Base-by-base conservation (phyloP, 2,797 vertebrate species). In the Peromyscus aztecus region DNA sequence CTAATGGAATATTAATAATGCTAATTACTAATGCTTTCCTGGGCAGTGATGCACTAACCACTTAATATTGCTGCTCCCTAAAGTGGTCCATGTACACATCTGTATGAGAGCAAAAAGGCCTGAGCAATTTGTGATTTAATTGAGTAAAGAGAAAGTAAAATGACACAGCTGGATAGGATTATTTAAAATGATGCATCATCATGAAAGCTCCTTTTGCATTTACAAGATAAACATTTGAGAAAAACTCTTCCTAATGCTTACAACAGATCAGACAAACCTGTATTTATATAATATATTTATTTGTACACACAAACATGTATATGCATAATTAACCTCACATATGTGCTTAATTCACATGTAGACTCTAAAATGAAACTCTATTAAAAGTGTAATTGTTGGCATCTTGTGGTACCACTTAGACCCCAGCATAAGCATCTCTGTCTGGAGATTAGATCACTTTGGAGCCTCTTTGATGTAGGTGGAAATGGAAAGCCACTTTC, bases 1-100 rank as follows among this genome's bases (percentile, higher is more conserved):
- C 46, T 95, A 91, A 87, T 94, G 61, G 90, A 96, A 84, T 96
- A 88, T 85, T 94, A 85, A 91, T 71, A 89, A 75, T 90, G 91
- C 37, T 78, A 78, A 94, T 94, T 95, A 92, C 61, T 75, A 89
- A 91, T 73, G 69, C 43, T 94, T 81, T 84, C 55, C 37, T 87
- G 67, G 84, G 14, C 29, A 37, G 31, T n/a, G 63, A 27, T 77
- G 92, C 78, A 67, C n/a, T 88, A 75, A 46, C 29, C 34, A 27
- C 82, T 97, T 46, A 57, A 34, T 63, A 24, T 21, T 94, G 31
- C 21, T 87, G 2, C 83, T 96, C 46, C 40, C 5, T 21, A 71
- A 90, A 89, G 65, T 80, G 71, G 13, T 49, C 76, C n/a, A 13
- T 2, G 21, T 63, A 27, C 75, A 46, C 23, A 49, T 61, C 59